These are phyloP conservation scores for Phortica magna DNA, from an alignment of 2,888 invertebrate genomes.

Conservation along the genomic window DNA sequence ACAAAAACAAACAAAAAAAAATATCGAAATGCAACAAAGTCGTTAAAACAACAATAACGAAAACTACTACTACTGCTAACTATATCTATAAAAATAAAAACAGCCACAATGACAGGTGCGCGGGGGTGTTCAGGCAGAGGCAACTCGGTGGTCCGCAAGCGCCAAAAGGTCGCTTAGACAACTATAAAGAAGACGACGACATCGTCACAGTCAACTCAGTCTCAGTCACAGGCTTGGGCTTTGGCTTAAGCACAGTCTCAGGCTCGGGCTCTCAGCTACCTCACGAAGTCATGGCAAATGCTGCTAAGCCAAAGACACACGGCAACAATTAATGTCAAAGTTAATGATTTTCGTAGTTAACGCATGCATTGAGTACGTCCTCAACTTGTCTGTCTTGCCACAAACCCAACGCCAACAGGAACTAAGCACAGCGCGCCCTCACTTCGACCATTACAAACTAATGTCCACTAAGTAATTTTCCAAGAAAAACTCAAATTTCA, in stretches of 20 bases:
- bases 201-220: neutral
- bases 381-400: neutral
- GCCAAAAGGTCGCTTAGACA: slow-evolving; percentile 22
- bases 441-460: slow-evolving; percentile 3
- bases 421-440: neutral
- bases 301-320: slow-evolving; percentile 31
- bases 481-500: slow-evolving; percentile 55
- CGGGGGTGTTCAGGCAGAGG: slow-evolving; percentile 33
- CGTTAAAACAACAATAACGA: slow-evolving; percentile 51
- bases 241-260: too few species aligned
- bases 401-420: neutral
- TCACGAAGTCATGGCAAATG: slow-evolving; percentile 4
- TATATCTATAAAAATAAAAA: slow-evolving; percentile 1
- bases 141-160: slow-evolving; percentile 40
- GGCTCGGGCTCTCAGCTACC: too few species aligned
- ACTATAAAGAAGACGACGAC: neutral
- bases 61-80: slow-evolving; percentile 23
- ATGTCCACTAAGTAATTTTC: slow-evolving; percentile 45
- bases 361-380: neutral
- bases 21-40: slow-evolving; percentile 19
- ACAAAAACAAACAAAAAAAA: neutral
- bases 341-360: slow-evolving; percentile 49
- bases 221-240: neutral
- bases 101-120: neutral
- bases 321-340: slow-evolving; percentile 47